phyloP scores from a whole-genome alignment of 1,140 invertebrate species.

The Neotoxoptera formosana region DNA sequence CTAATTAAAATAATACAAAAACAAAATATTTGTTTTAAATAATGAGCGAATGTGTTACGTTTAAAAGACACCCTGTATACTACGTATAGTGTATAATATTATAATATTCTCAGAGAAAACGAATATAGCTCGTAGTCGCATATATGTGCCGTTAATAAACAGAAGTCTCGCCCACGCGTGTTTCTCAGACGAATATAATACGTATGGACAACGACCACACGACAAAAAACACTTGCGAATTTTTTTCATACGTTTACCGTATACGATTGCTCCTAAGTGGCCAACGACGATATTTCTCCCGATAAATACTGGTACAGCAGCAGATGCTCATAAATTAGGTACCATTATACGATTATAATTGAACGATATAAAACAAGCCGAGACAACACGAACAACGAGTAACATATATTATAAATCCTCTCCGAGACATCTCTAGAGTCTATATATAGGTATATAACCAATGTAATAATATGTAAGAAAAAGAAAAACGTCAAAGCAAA shows the following conservation, averaged over 20 bases:
- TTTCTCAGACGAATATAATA: background rate
- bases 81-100: background rate
- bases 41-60: background rate
- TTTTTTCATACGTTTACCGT: background rate
- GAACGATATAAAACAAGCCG: conserved; percentile 12
- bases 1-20: background rate
- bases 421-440: background rate
- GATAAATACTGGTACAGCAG: background rate
- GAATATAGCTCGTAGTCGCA: background rate
- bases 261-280: background rate
- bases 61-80: background rate
- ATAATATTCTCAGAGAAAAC: background rate
- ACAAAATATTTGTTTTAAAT: background rate
- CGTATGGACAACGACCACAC: background rate
- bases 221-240: background rate
- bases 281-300: background rate
- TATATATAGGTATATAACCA: background rate
- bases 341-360: background rate
- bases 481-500: background rate
- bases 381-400: conserved; percentile 7
- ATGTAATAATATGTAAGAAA: background rate
- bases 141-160: background rate
- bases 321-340: background rate
- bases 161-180: background rate
- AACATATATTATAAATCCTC: background rate